phyloP scores from a whole-genome alignment of 2,888 invertebrate genomes.

The Lysandra coridon region DNA sequence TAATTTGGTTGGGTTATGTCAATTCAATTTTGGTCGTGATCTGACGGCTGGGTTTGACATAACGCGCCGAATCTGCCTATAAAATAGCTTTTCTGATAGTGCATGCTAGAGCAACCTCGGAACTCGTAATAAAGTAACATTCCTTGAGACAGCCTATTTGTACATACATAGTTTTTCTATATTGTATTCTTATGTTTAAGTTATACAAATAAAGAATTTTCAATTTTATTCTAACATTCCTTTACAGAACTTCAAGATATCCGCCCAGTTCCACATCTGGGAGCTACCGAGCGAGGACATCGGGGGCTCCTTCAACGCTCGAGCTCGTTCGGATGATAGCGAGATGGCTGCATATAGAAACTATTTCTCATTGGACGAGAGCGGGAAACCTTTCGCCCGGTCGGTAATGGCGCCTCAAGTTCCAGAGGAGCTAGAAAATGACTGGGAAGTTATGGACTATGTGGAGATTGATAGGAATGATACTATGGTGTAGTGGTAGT shows the following conservation, averaged over 20 bases:
- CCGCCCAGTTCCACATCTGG: slow-evolving; percentile 76
- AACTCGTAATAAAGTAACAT: background rate
- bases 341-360: slow-evolving; percentile 73
- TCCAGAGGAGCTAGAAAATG: slow-evolving; percentile 75
- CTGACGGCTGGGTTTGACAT: too few species aligned
- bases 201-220: too few species aligned
- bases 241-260: slow-evolving; percentile 81
- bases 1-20: too few species aligned
- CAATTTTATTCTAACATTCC: background rate
- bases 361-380: slow-evolving; percentile 82
- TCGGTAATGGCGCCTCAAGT: slow-evolving; percentile 75
- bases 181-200: too few species aligned
- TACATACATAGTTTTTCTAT: too few species aligned
- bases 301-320: slow-evolving; percentile 83
- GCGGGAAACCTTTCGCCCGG: slow-evolving; percentile 82
- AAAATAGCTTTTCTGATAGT: too few species aligned
- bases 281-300: slow-evolving; percentile 78
- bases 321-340: slow-evolving; percentile 74
- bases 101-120: too few species aligned
- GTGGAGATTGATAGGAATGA: slow-evolving; percentile 70
- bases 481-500: slow-evolving; percentile 24
- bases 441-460: slow-evolving; percentile 86
- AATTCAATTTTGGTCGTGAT: too few species aligned
- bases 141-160: background rate
- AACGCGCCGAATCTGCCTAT: too few species aligned